Conservation (phyloP, 2,113 vertebrate genomes). For the Chamaetylas fuelleborni region DNA sequence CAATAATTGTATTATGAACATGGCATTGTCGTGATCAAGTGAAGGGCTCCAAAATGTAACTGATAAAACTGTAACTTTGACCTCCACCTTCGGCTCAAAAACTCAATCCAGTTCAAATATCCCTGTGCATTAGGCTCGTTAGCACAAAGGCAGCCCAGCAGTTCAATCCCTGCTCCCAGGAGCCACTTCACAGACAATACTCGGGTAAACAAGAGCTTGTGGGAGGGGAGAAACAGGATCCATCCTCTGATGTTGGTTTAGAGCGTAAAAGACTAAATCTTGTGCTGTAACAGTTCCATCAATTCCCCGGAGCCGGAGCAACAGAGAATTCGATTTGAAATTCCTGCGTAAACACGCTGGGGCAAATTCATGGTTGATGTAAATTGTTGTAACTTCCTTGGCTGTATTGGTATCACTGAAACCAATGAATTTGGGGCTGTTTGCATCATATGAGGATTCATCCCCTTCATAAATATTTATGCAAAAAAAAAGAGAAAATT, state of each 20-base stretch:
- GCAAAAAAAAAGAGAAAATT: not conserved
- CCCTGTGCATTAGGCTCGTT: constrained; percentile 43
- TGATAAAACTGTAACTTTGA: constrained; percentile 68
- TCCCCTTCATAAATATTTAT: not conserved
- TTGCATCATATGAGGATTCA: not conserved
- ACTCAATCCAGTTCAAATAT: constrained; percentile 49
- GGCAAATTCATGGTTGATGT: not conserved
- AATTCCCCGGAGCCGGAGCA: not conserved
- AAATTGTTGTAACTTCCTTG: not conserved
- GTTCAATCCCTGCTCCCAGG: not conserved
- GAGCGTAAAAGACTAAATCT: not conserved
- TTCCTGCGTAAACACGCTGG: constrained; percentile 32
- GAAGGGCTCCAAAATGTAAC: constrained; percentile 66
- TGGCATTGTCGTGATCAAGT: constrained; percentile 49
- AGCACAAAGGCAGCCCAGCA: constrained; percentile 16
- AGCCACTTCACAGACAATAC: constrained; percentile 25
- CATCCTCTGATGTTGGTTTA: not conserved
- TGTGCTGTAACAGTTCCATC: not conserved
- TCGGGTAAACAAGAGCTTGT: constrained; percentile 18
- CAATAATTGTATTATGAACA: constrained; percentile 54
- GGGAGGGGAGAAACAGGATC: constrained; percentile 34
- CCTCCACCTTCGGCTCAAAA: constrained; percentile 58
- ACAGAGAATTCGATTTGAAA: not conserved
- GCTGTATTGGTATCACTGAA: not conserved
- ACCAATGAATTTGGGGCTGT: not conserved